These are phyloP conservation scores for Lineus longissimus DNA, from an alignment of 1,140 invertebrate species.

Conservation along the genomic window DNA sequence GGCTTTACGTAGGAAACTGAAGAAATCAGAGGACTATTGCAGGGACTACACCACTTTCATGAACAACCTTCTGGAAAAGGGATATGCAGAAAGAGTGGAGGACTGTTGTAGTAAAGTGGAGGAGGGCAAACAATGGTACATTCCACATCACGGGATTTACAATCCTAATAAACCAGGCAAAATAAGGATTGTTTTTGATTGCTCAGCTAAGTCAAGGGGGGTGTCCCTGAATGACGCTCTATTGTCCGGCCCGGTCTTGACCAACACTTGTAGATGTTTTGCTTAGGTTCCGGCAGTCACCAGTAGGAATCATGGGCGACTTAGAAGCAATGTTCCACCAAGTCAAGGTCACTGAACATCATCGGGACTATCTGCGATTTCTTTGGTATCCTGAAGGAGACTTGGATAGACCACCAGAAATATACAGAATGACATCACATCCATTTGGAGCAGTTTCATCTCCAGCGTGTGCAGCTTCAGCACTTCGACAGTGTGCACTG, in stretches of 20 bases:
- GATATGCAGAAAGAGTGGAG: background rate
- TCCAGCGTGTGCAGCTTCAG: constrained; percentile 19
- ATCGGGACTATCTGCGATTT: constrained; percentile 19
- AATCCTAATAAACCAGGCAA: constrained; percentile 23
- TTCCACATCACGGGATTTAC: constrained; percentile 25
- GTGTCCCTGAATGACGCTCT: constrained; percentile 32
- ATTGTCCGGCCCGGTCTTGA: constrained; percentile 43
- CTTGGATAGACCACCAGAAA: constrained; percentile 6
- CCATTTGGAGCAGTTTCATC: constrained; percentile 24
- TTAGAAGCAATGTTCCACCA: constrained; percentile 28
- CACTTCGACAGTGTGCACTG: constrained; percentile 16
- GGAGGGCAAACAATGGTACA: constrained; percentile 14
- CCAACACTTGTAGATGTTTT: constrained; percentile 34
- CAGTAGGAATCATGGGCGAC: constrained; percentile 23
- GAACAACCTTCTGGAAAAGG: background rate
- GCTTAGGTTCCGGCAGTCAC: constrained; percentile 22
- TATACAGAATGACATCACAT: constrained; percentile 24
- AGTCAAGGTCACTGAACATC: constrained; percentile 14
- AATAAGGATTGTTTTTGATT: constrained; percentile 28
- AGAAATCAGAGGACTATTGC: background rate
- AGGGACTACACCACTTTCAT: constrained; percentile 3
- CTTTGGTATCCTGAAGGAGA: constrained; percentile 22
- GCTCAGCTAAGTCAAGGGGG: constrained; percentile 19
- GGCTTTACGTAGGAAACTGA: background rate
- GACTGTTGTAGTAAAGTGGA: background rate